Conservation (phyloP, 2,797 vertebrate species). For the Sylvia borin region DNA sequence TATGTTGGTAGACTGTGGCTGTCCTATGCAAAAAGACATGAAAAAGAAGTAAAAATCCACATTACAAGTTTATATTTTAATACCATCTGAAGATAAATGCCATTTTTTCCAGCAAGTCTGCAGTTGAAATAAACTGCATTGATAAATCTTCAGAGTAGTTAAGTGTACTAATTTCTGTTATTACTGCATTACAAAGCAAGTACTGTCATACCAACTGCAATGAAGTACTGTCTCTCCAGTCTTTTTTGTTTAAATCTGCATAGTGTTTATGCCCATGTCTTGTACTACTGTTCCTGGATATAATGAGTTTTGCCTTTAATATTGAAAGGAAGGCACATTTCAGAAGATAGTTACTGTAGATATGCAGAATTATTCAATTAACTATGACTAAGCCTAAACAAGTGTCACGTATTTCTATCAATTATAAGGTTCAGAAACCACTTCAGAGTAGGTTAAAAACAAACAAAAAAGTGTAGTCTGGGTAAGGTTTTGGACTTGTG, state of each 20-base stretch:
- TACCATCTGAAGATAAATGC: not conserved
- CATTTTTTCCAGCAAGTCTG: not conserved
- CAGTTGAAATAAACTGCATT: not conserved
- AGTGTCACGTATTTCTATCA: not conserved
- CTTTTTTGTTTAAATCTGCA: not conserved
- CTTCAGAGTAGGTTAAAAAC: not conserved
- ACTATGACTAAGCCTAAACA: not conserved
- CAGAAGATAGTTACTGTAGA: not conserved
- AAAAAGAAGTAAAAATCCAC: not conserved
- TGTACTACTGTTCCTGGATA: not conserved
- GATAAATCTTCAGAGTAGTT: not conserved
- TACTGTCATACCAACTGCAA: not conserved
- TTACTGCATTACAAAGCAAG: not conserved
- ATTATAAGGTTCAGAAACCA: not conserved
- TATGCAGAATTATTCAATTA: not conserved
- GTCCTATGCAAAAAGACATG: not conserved
- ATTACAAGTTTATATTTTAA: not conserved
- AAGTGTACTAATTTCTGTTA: not conserved
- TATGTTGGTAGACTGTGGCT: not conserved
- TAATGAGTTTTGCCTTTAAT: not conserved
- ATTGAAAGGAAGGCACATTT: not conserved
- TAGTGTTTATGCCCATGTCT: not conserved
- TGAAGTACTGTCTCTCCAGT: not conserved
- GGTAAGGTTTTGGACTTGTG: not conserved
- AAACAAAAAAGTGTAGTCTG: not conserved